These are phyloP conservation scores for Aricia artaxerxes DNA, from an alignment of 2,888 invertebrate species.

Conservation along the genomic window DNA sequence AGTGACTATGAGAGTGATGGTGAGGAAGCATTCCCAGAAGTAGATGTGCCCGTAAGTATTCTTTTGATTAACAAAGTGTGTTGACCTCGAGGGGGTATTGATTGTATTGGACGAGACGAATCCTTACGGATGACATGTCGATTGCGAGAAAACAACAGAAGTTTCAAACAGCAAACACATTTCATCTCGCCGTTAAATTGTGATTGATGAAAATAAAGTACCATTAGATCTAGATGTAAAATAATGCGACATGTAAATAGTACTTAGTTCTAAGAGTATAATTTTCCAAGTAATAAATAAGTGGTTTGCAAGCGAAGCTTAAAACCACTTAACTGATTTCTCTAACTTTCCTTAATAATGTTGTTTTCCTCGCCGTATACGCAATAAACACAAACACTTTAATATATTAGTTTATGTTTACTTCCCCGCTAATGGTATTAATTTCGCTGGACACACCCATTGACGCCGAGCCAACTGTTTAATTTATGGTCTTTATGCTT, in stretches of 20 bases:
- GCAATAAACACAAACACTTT: background rate
- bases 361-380: background rate
- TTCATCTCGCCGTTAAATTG: background rate
- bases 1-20: constrained; percentile 75
- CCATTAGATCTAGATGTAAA: background rate
- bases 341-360: constrained; percentile 5
- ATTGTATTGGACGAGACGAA: constrained; percentile 30
- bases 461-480: background rate
- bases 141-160: background rate
- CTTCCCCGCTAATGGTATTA: background rate
- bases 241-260: background rate
- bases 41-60: constrained; percentile 70
- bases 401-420: background rate
- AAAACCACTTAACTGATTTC: background rate
- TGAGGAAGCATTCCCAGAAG: constrained; percentile 71
- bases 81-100: constrained; percentile 31
- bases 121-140: constrained; percentile 9
- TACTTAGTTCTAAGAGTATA: background rate
- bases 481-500: background rate
- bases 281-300: background rate
- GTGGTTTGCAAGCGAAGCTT: background rate
- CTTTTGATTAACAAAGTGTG: constrained; percentile 32
- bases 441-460: constrained; percentile 20
- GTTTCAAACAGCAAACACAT: background rate
- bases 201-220: background rate